Percentiles rank a stretch among this genome's conserved stretches.
phyloP scores from a whole-genome alignment of 2,113 vertebrate species.

The Mormyrus lacerda region DNA sequence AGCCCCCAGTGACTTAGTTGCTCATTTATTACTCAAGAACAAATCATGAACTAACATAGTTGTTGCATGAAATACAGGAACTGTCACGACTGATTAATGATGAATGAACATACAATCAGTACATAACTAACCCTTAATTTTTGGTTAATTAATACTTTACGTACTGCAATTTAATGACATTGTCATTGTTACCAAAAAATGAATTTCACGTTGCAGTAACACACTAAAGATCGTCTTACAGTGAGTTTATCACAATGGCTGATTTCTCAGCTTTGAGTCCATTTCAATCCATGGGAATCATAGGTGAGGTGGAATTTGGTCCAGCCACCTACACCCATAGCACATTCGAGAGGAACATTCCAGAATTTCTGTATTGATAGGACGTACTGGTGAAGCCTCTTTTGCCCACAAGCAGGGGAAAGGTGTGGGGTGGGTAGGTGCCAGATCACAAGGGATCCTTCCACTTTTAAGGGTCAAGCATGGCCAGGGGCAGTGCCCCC shows the following conservation, averaged over 20 bases:
- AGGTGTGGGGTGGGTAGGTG: slow-evolving; percentile 33
- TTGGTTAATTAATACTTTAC: neutral
- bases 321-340: neutral
- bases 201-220: neutral
- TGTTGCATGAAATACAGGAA: neutral
- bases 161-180: neutral
- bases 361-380: slow-evolving; percentile 23
- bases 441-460: slow-evolving; percentile 31
- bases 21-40: neutral
- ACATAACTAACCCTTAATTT: neutral
- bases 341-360: slow-evolving; percentile 36
- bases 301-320: neutral
- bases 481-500: neutral
- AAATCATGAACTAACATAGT: neutral
- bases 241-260: neutral
- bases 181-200: neutral
- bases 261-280: neutral
- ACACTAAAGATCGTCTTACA: neutral
- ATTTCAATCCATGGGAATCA: neutral
- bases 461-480: slow-evolving; percentile 20
- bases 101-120: neutral
- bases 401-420: slow-evolving; percentile 30
- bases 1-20: neutral
- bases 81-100: neutral
- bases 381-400: slow-evolving; percentile 35